A percentile compares a stretch with the other conserved stretches of the same genome.
phyloP scores from a whole-genome alignment of 2,888 invertebrate genomes.

The Anorthoa munda region DNA sequence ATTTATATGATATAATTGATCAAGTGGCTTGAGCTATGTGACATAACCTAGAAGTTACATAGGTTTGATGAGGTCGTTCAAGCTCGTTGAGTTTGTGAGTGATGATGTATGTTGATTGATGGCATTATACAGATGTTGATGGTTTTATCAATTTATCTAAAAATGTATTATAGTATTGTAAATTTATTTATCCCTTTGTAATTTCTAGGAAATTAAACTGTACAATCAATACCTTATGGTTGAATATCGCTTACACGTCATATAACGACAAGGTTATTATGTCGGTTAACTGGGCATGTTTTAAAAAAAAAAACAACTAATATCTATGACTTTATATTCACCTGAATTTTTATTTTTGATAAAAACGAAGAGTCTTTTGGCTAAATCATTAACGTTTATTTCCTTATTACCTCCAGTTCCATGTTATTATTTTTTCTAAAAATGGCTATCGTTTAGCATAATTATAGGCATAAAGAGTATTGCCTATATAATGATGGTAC shows the following conservation, averaged over 20 bases:
- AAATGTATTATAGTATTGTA: too few relatives aligned
- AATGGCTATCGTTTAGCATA: slow-evolving; percentile 9
- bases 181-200: too few relatives aligned
- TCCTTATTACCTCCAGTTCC: neutral
- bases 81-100: slow-evolving; percentile 5
- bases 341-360: neutral
- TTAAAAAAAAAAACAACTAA: too few relatives aligned
- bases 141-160: neutral
- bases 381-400: neutral
- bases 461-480: slow-evolving; percentile 3
- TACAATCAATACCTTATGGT: neutral
- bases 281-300: neutral
- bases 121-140: neutral
- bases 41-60: slow-evolving; percentile 31
- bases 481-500: slow-evolving; percentile 3
- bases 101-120: slow-evolving; percentile 17
- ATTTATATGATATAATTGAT: slow-evolving; percentile 44
- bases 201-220: neutral
- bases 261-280: neutral
- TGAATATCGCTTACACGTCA: neutral
- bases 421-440: neutral
- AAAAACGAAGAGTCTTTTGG: neutral
- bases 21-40: slow-evolving; percentile 11
- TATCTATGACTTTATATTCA: neutral
- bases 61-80: slow-evolving; percentile 3